Base-by-base conservation (phyloP, 2,888 invertebrate genomes). In the Euplagia quadripunctaria region DNA sequence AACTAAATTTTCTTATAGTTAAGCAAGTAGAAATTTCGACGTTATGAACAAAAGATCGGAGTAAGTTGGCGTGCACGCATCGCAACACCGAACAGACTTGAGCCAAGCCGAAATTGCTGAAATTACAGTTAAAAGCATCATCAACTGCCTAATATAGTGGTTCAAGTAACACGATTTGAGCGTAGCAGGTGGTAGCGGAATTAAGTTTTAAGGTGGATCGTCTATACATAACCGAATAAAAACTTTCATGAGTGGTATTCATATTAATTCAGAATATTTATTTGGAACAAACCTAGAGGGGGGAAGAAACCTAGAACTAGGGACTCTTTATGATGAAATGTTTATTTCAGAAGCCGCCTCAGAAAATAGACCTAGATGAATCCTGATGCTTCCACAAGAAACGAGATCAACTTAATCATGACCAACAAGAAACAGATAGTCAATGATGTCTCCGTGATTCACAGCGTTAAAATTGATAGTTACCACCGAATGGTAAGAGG, bases 41-140 rank as follows among this genome's bases (percentile, higher is more conserved):
- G 63, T 84, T 83, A 82, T 82, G 80, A 86, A 85, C 85, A 83
- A 86, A 86, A 85, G 84, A 87, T 84, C 74, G 68, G 72, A 43
- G 68, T 49, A 79, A 84, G 83, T 86, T 84, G 74, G 73, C 70
- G 71, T 72, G 72, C 80, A 85, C 83, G 85, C 86, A 85, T 78
- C 77, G 81, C 76, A 75, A 80, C 81, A 77, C 63, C 63, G 80
- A 83, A 74, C 83, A 72, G 85, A 86, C 83, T 86, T 83, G 81
- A 85, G 85, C 76, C 82, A 86, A 88, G 63, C 87, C 82, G 75
- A 90, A 92, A 91, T 92, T 91, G 89, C 89, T 87, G 80, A 85
- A 91, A 92, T 93, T 91, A 91, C 82, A 85, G 86, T 86, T 90
- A 89, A 90, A 89, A 90, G 89, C 90, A 87, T 88, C 87, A 89